Conservation (phyloP, 1,140 invertebrate genomes). For the Hydropsyche tenuis region DNA sequence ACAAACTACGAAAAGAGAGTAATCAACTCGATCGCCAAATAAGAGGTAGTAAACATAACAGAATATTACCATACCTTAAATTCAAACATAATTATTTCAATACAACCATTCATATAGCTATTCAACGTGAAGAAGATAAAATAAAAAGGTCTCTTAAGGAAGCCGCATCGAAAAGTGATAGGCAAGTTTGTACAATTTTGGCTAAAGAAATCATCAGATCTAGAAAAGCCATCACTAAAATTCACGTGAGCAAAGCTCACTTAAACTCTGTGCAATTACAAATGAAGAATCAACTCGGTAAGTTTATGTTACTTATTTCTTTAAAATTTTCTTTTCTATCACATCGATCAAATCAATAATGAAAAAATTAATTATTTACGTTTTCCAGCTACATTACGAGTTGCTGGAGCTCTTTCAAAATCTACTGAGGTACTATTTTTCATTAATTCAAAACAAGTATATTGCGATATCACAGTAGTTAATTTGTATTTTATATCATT, state of each 20-base stretch:
- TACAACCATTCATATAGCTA: slow-evolving; percentile 64
- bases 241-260: slow-evolving; percentile 96
- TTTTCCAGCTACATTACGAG: slow-evolving; percentile 78
- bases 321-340: not conserved
- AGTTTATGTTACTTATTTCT: slow-evolving; percentile 45
- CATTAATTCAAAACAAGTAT: not conserved
- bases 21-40: slow-evolving; percentile 89
- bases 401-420: slow-evolving; percentile 89
- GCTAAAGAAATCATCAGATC: slow-evolving; percentile 95
- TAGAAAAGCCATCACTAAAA: slow-evolving; percentile 87
- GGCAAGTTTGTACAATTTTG: slow-evolving; percentile 91
- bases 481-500: not conserved
- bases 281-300: slow-evolving; percentile 97
- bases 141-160: slow-evolving; percentile 93
- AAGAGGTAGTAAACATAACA: slow-evolving; percentile 67
- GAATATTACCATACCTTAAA: not conserved
- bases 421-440: slow-evolving; percentile 79
- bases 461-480: too few species aligned
- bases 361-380: slow-evolving; percentile 10
- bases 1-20: slow-evolving; percentile 87
- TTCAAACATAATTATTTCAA: slow-evolving; percentile 7
- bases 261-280: slow-evolving; percentile 95
- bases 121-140: slow-evolving; percentile 97
- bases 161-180: slow-evolving; percentile 94
- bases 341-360: not conserved